Evolutionary conservation across 1,140 invertebrate genomes (phyloP), one percentile per base, ranked within the genome.

Genomic region (Rhysida immarginata): DNA sequence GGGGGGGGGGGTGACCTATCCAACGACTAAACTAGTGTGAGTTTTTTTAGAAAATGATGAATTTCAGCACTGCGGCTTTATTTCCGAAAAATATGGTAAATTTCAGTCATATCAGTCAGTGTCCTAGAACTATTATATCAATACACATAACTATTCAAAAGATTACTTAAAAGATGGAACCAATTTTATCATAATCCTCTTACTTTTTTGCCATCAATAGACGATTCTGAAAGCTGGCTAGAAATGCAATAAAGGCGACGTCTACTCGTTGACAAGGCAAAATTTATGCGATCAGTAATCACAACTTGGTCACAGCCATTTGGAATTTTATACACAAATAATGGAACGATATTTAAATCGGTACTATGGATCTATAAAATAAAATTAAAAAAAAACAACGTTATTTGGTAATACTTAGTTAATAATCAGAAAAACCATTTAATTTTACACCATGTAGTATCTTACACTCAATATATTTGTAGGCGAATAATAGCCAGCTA

Each of bases 281-380:
- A 82, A 62, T 82, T 78, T 26, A 83, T 71, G 59, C 73, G 72
- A 64, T 79, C 78, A 16, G 80, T 78, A 52, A 82, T 68, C 54
- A 81, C 62, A 59, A 81, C 65, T 56, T 74, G 71, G 59, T 71
- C 64, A 59, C 74, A 76, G 20, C 74, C 69, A 25, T 73, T 65
- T 41, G 80, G 78, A 57, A 86, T 69, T 71, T 81, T 83, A 68
- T 85, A 81, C 2, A 82, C 72, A 66, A 79, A 81, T 50, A 84
- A 63, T 2, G 83, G 82, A 57, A 77, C 75, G 45, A 78, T 68
- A 58, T 79, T 78, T 42, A 81, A 71, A 64, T 80, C 77, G 56
- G 79, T 77, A 64, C 66, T 66, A 62, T 65, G 68, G 5, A 71
- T 62, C 70, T 71, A 59, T 23, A 61, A 57, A 25, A 53, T 13